Conservation (phyloP, 1,140 invertebrate species). For the Leptoteleia sp. region DNA sequence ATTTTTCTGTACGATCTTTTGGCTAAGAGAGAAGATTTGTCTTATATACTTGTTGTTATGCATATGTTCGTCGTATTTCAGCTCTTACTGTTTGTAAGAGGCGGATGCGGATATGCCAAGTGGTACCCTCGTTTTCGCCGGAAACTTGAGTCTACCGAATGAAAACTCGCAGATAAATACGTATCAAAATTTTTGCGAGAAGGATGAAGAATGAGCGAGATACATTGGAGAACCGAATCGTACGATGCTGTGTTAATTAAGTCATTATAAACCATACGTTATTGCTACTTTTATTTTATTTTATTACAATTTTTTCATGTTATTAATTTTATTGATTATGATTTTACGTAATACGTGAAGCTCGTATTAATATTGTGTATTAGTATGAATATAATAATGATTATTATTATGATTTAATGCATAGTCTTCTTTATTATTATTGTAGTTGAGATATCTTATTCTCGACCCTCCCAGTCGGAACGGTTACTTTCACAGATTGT, state of each 20-base stretch:
- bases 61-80: constrained; percentile 62
- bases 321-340: constrained; percentile 80
- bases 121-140: constrained; percentile 62
- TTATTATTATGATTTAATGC: constrained; percentile 68
- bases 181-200: constrained; percentile 50
- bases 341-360: constrained; percentile 73
- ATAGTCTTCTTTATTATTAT: constrained; percentile 69
- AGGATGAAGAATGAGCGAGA: constrained; percentile 53
- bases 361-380: constrained; percentile 72
- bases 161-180: constrained; percentile 47
- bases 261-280: constrained; percentile 80
- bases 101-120: constrained; percentile 66
- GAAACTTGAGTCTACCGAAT: constrained; percentile 59
- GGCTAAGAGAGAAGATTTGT: constrained; percentile 63
- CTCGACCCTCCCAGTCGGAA: constrained; percentile 67
- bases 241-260: constrained; percentile 82
- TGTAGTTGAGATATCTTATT: constrained; percentile 72
- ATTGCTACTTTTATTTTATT: constrained; percentile 80
- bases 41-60: constrained; percentile 66
- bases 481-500: constrained; percentile 72
- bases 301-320: constrained; percentile 80
- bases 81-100: constrained; percentile 64
- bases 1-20: constrained; percentile 51
- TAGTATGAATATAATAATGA: constrained; percentile 71
- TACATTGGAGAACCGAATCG: constrained; percentile 70